Base-by-base conservation (phyloP, 2,888 invertebrate species). In the Glaucopsyche alexis region DNA sequence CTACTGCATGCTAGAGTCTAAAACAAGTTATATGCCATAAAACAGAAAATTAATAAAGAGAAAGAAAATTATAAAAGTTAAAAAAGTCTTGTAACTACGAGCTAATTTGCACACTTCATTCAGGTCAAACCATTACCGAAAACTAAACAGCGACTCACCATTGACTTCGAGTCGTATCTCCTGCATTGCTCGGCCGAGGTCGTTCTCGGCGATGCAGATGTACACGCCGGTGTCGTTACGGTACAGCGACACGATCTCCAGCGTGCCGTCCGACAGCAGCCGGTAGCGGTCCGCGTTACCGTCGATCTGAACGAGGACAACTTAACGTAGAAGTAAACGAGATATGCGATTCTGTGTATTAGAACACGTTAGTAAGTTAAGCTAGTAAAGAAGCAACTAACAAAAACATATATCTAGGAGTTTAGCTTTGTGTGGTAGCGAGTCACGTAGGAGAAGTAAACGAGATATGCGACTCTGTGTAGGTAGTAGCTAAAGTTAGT, bases 161-260 rank as follows among this genome's bases (percentile, higher is more conserved):
- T 94, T 94, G 71, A 98, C 95, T 76, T 95, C 93, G 11, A 98
- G 92, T 74, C 93, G 93, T 74, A 97, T 94, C 87, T 96, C 95
- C 80, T 95, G 94, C 49, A 94, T 94, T 14, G 96, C 95, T 71
- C 93, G 87, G 19, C 96, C 96, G 42, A 96, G 88, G 2, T 94
- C 95, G 87, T 98, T 98, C 83, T 96, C 95, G 1, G 97, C 98
- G 9, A 95, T 94, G 83, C 98, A 98, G 73, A 96, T 94, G 86
- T 98, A 99, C 13, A 95, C 95, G 52, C 98, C 98, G 40, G 96
- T 94, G 87, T 99, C 98, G 73, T 95, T 95, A 78, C 95, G 95
- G 82, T 95, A 95, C 45, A 97, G 93, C 60, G 96, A 96, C 16
- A 97, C 95, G 76, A 99, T 97, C 86, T 97, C 96, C 72, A 98